These are phyloP conservation scores for Psittacula derbiana DNA, from an alignment of 2,797 vertebrate species.

Conservation along the genomic window DNA sequence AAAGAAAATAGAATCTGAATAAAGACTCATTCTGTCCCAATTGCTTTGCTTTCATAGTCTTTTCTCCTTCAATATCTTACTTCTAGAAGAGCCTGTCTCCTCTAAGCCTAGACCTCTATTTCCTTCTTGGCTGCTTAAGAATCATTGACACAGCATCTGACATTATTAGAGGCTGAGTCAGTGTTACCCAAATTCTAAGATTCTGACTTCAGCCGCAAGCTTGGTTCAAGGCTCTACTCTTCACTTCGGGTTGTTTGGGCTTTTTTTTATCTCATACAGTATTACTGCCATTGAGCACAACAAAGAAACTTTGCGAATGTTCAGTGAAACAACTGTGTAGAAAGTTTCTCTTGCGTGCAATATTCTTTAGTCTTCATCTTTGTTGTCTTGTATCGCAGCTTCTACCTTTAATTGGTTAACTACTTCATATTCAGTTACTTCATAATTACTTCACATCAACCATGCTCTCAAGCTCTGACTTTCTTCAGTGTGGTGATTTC, in stretches of 20 bases:
- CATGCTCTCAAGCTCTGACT: not conserved
- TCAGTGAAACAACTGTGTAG: not conserved
- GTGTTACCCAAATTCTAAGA: not conserved
- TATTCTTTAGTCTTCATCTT: not conserved
- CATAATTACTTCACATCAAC: not conserved
- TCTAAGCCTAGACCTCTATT: not conserved
- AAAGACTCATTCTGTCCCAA: not conserved
- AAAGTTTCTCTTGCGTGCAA: not conserved
- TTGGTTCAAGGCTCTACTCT: not conserved
- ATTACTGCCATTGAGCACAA: not conserved
- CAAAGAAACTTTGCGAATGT: not conserved
- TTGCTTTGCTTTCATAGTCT: not conserved
- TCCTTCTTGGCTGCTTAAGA: not conserved
- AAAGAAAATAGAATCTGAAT: not conserved
- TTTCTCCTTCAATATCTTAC: not conserved
- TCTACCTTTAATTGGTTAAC: not conserved
- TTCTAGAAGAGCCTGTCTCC: not conserved
- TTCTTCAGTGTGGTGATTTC: not conserved
- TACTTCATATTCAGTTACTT: not conserved
- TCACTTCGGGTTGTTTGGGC: not conserved
- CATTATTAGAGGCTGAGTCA: not conserved
- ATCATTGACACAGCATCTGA: not conserved
- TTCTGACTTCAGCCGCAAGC: not conserved
- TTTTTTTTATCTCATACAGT: not conserved
- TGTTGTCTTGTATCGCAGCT: not conserved